Evolutionary conservation across 2,797 vertebrate genomes (phyloP).

Genomic region (Cichlasoma orientale): DNA sequence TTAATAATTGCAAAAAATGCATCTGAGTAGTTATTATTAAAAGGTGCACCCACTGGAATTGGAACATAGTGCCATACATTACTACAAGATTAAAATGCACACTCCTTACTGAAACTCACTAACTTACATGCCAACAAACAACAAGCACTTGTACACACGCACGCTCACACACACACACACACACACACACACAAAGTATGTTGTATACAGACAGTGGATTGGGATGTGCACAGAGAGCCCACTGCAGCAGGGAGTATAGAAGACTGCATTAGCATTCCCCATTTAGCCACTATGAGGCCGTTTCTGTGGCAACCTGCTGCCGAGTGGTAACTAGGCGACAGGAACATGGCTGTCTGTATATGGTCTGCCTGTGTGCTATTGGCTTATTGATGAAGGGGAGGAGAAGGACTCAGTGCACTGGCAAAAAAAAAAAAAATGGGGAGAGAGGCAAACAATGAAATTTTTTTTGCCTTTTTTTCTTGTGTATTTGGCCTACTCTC

Average conservation of each 20-base stretch:
- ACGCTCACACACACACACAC: conserved; percentile 1
- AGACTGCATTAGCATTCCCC: conserved; percentile 81
- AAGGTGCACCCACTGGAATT: conserved; percentile 8
- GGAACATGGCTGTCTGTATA: conserved; percentile 80
- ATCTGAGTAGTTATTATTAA: neutral
- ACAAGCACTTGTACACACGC: neutral
- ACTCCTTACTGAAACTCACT: neutral
- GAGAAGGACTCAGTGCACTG: conserved; percentile 59
- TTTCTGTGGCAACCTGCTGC: conserved; percentile 88
- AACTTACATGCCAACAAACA: neutral
- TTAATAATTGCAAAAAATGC: neutral
- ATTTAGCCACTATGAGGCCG: conserved; percentile 82
- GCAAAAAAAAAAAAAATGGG: conserved; percentile 45
- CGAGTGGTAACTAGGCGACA: conserved; percentile 85
- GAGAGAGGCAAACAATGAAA: conserved; percentile 65
- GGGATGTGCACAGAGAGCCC: conserved; percentile 73
- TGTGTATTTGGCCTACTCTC: conserved; percentile 46
- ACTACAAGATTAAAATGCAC: neutral
- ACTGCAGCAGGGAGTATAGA: conserved; percentile 77
- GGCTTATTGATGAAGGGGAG: conserved; percentile 80
- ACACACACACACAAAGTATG: conserved; percentile 30
- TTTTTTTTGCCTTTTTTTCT: conserved; percentile 61
- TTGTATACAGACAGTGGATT: conserved; percentile 61
- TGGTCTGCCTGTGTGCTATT: conserved; percentile 74
- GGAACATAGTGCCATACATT: conserved; percentile 24